Evolutionary conservation across 2,797 vertebrate species (phyloP).

Genomic region (Enteromius fasciolatus): DNA sequence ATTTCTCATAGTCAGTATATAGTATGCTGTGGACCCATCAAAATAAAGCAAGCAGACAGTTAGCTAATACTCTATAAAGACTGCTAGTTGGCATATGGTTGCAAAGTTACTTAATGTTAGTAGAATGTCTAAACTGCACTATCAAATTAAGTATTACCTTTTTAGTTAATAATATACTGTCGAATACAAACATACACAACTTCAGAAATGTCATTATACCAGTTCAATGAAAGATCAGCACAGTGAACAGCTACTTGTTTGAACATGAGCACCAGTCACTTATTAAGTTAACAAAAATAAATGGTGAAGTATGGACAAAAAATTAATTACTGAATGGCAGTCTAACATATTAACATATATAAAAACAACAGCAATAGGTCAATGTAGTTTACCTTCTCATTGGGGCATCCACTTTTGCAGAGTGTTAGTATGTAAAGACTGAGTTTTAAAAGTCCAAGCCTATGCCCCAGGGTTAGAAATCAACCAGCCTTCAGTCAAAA

Average conservation of each 20-base stretch:
- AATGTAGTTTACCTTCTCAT: slow-evolving; percentile 26
- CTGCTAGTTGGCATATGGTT: no score
- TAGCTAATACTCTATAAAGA: no score
- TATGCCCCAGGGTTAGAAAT: slow-evolving; percentile 16
- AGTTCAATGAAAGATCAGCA: not conserved
- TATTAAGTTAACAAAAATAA: not conserved
- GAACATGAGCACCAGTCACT: not conserved
- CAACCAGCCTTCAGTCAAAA: slow-evolving; percentile 1
- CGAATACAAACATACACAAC: not conserved
- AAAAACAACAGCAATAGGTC: not conserved
- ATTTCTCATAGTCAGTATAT: no score
- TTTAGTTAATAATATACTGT: not conserved
- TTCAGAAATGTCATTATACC: not conserved
- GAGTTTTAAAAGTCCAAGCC: not conserved
- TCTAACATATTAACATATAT: not conserved
- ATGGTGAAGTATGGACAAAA: not conserved
- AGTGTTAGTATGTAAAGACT: not conserved
- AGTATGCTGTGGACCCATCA: no score
- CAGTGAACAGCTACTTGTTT: not conserved
- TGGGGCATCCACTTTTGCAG: slow-evolving; percentile 2
- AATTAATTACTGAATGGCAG: not conserved
- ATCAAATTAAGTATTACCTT: no score
- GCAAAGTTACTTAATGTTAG: no score
- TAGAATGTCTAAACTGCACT: no score
- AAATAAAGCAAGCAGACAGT: no score